Conservation (phyloP, 2,888 invertebrate species). For the Leptopterna dolabrata region DNA sequence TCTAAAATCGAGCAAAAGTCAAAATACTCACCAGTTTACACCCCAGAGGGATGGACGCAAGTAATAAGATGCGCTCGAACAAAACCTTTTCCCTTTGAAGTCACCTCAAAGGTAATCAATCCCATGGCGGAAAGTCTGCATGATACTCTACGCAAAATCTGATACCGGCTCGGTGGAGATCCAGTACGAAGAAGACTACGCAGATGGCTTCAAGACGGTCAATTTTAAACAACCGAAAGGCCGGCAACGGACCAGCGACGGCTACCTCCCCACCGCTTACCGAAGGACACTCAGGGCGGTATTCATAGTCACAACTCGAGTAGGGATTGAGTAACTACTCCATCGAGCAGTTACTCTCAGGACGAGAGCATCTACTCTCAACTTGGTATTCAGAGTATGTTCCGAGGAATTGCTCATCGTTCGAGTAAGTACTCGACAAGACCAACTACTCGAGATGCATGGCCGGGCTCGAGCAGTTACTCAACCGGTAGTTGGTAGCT, state of each 20-base stretch:
- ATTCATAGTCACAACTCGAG: no score
- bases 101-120: conserved; percentile 6
- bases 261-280: neutral
- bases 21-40: conserved; percentile 16
- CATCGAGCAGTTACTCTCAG: no score
- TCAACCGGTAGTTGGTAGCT: no score
- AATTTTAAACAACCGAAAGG: neutral
- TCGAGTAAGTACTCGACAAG: no score
- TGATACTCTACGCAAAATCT: neutral
- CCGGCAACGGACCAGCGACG: neutral
- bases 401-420: no score
- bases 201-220: neutral
- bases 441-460: no score
- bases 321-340: no score
- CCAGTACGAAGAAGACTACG: neutral
- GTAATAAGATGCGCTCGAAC: neutral
- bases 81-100: neutral
- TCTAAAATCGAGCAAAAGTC: conserved; percentile 21
- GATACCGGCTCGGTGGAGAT: neutral
- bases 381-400: no score
- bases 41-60: conserved; percentile 29
- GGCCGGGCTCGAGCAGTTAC: no score
- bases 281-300: neutral
- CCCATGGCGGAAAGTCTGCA: conserved; percentile 17
- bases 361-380: no score